These are phyloP conservation scores for Xylophagus ater DNA, from an alignment of 2,888 invertebrate species.

Conservation along the genomic window DNA sequence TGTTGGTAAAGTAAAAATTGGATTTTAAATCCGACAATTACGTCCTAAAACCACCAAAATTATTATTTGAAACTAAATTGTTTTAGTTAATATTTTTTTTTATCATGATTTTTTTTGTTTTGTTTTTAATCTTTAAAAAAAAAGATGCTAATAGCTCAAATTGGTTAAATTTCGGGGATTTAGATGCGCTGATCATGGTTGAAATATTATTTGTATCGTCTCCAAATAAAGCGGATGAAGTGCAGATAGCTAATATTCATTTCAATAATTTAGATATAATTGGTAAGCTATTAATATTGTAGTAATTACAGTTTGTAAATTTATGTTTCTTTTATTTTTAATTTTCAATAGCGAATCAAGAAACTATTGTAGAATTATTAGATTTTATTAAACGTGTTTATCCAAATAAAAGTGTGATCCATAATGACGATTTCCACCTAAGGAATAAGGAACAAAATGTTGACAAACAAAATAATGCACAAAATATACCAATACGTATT, in stretches of 20 bases:
- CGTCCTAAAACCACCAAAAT: too few relatives aligned
- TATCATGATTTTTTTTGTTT: too few relatives aligned
- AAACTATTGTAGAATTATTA: slow-evolving; percentile 85
- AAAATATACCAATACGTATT: slow-evolving; percentile 43
- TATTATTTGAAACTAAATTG: too few relatives aligned
- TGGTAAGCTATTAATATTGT: slow-evolving; percentile 44
- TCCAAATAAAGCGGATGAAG: slow-evolving; percentile 35
- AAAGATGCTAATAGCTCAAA: slow-evolving; percentile 23
- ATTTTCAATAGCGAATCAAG: slow-evolving; percentile 75
- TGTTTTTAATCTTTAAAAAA: slow-evolving; percentile 7
- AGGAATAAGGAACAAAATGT: slow-evolving; percentile 21
- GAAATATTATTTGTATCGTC: slow-evolving; percentile 64
- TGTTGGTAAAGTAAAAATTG: too few relatives aligned
- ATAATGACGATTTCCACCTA: slow-evolving; percentile 18
- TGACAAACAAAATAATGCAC: slow-evolving; percentile 7
- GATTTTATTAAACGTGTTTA: slow-evolving; percentile 74
- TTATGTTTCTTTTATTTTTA: slow-evolving; percentile 7
- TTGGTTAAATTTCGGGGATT: slow-evolving; percentile 38
- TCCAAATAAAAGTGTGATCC: slow-evolving; percentile 33
- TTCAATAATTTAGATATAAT: slow-evolving; percentile 93
- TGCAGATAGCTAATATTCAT: slow-evolving; percentile 73
- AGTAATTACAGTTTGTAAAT: not conserved
- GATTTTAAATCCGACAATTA: too few relatives aligned
- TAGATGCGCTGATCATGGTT: slow-evolving; percentile 65
- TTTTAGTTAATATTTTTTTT: too few relatives aligned